These are phyloP conservation scores for Steinernema carpocapsae DNA, from an alignment of 2,888 invertebrate species.

Conservation along the genomic window DNA sequence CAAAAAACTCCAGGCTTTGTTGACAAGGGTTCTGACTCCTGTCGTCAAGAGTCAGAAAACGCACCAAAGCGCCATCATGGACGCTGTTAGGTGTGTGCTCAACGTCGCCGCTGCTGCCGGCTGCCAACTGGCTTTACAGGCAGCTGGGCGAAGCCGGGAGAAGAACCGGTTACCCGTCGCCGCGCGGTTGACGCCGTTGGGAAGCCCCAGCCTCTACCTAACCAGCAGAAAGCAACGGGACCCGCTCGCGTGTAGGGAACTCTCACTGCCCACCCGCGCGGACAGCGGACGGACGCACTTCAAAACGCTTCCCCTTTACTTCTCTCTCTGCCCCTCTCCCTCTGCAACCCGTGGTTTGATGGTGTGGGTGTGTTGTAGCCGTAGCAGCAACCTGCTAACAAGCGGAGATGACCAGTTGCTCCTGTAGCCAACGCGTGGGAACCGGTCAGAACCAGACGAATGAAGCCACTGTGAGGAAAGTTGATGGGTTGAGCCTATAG, in stretches of 20 bases:
- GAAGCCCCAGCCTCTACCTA: too few relatives aligned
- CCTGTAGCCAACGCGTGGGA: background rate
- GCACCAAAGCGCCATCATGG: slow-evolving; percentile 24
- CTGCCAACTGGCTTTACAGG: slow-evolving; percentile 29
- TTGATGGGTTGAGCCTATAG: too few relatives aligned
- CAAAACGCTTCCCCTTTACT: slow-evolving; percentile 1
- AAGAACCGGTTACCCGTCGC: slow-evolving; percentile 21
- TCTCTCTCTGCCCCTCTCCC: background rate
- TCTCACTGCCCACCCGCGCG: slow-evolving; percentile 23
- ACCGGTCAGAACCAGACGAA: slow-evolving; percentile 30
- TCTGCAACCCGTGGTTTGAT: too few relatives aligned
- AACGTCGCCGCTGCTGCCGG: slow-evolving; percentile 10
- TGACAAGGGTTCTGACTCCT: too few relatives aligned
- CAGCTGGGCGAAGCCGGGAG: too few relatives aligned
- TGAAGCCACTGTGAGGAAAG: too few relatives aligned
- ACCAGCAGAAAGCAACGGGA: too few relatives aligned
- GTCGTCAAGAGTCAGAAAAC: background rate
- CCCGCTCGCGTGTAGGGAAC: background rate
- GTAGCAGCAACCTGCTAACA: too few relatives aligned
- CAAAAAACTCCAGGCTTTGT: too few relatives aligned
- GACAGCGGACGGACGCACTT: background rate
- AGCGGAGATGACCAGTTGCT: background rate
- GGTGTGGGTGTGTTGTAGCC: too few relatives aligned
- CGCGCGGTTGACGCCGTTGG: too few relatives aligned
- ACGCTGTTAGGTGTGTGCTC: background rate